Base-by-base conservation (phyloP, 2,888 invertebrate genomes). In the Lochmaea capreae region DNA sequence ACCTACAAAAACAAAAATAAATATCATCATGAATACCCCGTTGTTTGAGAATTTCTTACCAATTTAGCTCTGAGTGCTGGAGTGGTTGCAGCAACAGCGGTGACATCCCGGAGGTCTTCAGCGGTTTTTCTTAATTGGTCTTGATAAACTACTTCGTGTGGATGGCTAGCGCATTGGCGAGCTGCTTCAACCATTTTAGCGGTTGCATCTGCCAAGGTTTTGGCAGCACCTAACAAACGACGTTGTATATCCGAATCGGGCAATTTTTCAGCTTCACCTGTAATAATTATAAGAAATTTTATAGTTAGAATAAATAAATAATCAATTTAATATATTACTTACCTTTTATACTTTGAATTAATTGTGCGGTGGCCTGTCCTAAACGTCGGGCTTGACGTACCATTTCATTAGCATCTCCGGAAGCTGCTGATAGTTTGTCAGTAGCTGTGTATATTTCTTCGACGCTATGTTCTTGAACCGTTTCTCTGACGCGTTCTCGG, bases 121-220 rank as follows among this genome's bases (percentile, higher is more conserved):
- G 98, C 99, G 0, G 98, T 98, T 76, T 91, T 90, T 46, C 95
- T 91, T 12, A 99, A 88, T 4, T 94, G 93, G 77, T 94, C 93
- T 85, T 97, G 97, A 84, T 94, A 94, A 74, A 72, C 75, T 0
- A 93, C 90, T 81, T 97, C 96, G 22, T 96, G 92, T 0, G 93
- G 93, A 83, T 93, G 91, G 33, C 94, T 93, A 0, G 97, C 97
- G 86, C 98, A 98, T 68, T 95, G 94, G 73, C 98, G 90, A 0
- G 98, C 98, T 0, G 98, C 97, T 87, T 99, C 98, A 18, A 82
- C 98, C 94, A 99, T 95, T 79, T 95, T 91, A 0, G 98, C 96
- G 0, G 99, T 99, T 1, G 99, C 99, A 87, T 99, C 98, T 0
- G 99, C 99, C 61, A 96, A 86, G 72, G 95, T 91, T 85, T 98